These are phyloP conservation scores for Odontamblyopus rebecca DNA, from an alignment of 2,797 vertebrate genomes.

Conservation along the genomic window DNA sequence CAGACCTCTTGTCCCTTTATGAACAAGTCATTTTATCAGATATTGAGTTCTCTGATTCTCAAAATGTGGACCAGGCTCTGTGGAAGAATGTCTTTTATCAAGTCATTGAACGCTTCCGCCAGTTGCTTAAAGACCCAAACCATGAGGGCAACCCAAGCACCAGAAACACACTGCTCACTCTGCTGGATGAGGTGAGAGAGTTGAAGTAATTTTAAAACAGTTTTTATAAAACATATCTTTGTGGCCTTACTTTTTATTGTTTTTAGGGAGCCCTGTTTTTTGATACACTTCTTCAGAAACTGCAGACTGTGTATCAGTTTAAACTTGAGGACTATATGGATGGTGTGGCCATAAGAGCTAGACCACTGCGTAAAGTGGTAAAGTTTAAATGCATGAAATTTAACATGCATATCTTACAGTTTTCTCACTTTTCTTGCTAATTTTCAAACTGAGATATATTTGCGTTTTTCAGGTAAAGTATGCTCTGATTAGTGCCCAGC, in stretches of 20 bases:
- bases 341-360: constrained; percentile 91
- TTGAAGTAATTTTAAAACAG: not conserved
- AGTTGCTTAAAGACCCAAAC: constrained; percentile 90
- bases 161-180: constrained; percentile 86
- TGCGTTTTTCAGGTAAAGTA: constrained; percentile 88
- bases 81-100: constrained; percentile 99
- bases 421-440: not conserved
- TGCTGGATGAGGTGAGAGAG: constrained; percentile 89
- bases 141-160: constrained; percentile 82
- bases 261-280: constrained; percentile 90
- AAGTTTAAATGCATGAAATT: not conserved
- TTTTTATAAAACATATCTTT: not conserved
- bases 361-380: constrained; percentile 93
- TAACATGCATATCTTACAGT: not conserved
- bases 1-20: constrained; percentile 89
- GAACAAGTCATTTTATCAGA: constrained; percentile 91
- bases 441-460: not conserved
- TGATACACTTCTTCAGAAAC: constrained; percentile 90
- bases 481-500: constrained; percentile 94
- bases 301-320: constrained; percentile 93
- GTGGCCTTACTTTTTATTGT: constrained; percentile 11
- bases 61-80: constrained; percentile 93
- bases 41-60: constrained; percentile 93
- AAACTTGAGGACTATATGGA: constrained; percentile 97
- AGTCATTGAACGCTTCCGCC: constrained; percentile 95